phyloP scores from a whole-genome alignment of 2,113 vertebrate species.

The Gasterosteus aculeatus region DNA sequence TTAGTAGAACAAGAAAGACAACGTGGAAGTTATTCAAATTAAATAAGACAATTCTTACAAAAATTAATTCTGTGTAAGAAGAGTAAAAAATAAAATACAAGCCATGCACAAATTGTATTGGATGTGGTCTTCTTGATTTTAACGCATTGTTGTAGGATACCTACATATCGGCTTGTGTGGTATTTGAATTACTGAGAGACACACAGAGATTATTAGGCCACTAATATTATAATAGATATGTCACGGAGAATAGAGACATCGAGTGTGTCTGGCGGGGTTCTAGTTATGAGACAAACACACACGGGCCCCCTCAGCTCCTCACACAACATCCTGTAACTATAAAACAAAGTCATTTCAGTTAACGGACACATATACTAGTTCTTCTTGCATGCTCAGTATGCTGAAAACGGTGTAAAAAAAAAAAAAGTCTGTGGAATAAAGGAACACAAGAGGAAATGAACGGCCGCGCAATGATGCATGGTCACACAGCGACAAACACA shows the following conservation, averaged over 20 bases:
- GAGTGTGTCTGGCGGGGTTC: conserved; percentile 39
- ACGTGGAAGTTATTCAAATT: not conserved
- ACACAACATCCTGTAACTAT: not conserved
- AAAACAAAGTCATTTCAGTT: not conserved
- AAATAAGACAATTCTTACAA: not conserved
- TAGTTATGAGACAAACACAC: conserved; percentile 24
- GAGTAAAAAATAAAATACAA: not conserved
- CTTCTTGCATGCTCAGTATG: not conserved
- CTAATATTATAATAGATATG: conserved; percentile 46
- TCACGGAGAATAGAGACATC: conserved; percentile 26
- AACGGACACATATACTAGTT: not conserved
- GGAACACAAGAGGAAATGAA: conserved; percentile 46
- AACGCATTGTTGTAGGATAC: not conserved
- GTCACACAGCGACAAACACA: conserved; percentile 5
- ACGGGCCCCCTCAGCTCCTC: conserved; percentile 8
- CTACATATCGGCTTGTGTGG: not conserved
- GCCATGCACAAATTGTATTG: not conserved
- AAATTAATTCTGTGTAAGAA: not conserved
- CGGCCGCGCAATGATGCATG: conserved; percentile 2
- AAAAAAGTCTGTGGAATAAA: conserved; percentile 37
- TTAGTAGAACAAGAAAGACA: not conserved
- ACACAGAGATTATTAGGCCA: not conserved
- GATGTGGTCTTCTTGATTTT: not conserved
- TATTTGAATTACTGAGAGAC: not conserved
- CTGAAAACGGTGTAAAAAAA: conserved; percentile 39